Percentiles rank a stretch among this genome's conserved stretches.
phyloP scores from a whole-genome alignment of 2,888 invertebrate genomes.

The Apamea monoglypha region DNA sequence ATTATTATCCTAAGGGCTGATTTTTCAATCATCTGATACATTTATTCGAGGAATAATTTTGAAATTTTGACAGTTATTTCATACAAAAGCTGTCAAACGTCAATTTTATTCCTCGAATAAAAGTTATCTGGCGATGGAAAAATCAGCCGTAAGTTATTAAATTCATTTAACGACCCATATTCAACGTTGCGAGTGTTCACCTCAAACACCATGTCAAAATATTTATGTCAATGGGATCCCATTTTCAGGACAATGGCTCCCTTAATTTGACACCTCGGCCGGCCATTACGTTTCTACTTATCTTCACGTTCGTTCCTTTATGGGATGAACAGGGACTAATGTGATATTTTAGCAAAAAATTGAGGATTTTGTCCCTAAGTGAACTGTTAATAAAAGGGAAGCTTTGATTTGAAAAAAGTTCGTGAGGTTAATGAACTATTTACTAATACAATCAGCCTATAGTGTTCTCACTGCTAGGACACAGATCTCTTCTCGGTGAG shows the following conservation, averaged over 20 bases:
- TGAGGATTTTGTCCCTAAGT: too few species aligned
- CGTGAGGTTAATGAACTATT: background rate
- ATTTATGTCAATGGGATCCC: constrained; percentile 29
- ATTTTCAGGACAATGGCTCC: constrained; percentile 56
- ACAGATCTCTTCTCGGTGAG: too few species aligned
- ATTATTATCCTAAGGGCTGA: too few species aligned
- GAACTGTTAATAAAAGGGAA: background rate
- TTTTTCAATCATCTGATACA: too few species aligned
- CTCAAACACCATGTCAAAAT: constrained; percentile 29
- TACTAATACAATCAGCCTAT: background rate
- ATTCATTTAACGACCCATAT: background rate
- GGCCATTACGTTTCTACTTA: constrained; percentile 38
- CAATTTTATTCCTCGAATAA: too few species aligned
- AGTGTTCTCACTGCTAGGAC: too few species aligned
- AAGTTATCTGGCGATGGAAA: too few species aligned
- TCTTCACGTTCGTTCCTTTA: constrained; percentile 48
- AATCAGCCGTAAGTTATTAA: too few species aligned
- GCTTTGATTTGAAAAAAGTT: background rate
- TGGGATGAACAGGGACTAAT: constrained; percentile 16
- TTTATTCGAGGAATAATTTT: too few species aligned
- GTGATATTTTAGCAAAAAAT: constrained; percentile 5
- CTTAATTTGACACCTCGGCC: constrained; percentile 41
- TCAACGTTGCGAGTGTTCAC: background rate
- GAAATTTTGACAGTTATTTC: too few species aligned
- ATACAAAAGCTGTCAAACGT: too few species aligned